Evolutionary conservation across 2,888 invertebrate genomes (phyloP).

Genomic region (Adela reaumurella): DNA sequence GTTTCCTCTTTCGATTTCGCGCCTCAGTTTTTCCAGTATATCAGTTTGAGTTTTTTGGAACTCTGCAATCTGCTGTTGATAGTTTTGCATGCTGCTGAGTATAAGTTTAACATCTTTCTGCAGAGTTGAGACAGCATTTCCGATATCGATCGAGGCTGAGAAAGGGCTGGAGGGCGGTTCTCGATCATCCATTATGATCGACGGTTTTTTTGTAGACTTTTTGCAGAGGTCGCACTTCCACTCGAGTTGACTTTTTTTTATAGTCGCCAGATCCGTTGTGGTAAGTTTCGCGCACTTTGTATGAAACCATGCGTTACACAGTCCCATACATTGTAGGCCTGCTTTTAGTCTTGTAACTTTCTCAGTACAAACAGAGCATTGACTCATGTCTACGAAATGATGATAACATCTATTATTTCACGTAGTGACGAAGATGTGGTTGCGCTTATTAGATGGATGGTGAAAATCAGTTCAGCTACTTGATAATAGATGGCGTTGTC

Average conservation of each 20-base stretch:
- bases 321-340: background rate
- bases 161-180: background rate
- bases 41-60: background rate
- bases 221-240: background rate
- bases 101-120: background rate
- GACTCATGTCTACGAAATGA: background rate
- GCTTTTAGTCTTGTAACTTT: background rate
- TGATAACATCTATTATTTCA: background rate
- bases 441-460: no score
- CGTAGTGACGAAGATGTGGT: no score
- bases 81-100: background rate
- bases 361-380: background rate
- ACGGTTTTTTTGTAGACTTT: background rate
- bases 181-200: background rate
- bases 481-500: background rate
- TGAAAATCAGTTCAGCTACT: background rate
- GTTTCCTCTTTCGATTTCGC: background rate
- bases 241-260: background rate
- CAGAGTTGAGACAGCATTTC: background rate
- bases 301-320: background rate
- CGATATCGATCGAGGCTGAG: background rate
- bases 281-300: background rate
- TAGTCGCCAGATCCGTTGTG: background rate
- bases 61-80: background rate
- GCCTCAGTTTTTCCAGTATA: background rate